Evolutionary conservation across 2,113 vertebrate species (phyloP).

Genomic region (Calidris pugnax): DNA sequence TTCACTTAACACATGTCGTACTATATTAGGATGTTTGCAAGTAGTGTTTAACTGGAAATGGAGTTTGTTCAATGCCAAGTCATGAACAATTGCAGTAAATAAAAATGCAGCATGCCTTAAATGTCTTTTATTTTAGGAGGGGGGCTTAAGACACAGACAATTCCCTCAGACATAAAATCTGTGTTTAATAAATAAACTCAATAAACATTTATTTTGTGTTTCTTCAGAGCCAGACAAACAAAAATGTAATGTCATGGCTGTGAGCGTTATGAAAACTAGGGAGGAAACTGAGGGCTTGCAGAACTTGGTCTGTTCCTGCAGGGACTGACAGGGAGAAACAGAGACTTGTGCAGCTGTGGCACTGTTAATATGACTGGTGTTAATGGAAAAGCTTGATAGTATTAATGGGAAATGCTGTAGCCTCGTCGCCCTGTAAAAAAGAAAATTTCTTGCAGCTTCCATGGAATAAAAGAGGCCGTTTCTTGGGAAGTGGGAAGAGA

Average conservation of each 20-base stretch:
- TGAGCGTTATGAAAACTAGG: not conserved
- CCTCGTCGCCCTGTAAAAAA: not conserved
- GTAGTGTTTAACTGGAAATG: conserved; percentile 32
- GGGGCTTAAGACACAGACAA: not conserved
- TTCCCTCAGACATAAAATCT: not conserved
- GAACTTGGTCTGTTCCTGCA: not conserved
- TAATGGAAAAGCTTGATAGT: not conserved
- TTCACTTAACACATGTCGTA: not conserved
- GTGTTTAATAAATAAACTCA: conserved; percentile 1
- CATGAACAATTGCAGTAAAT: conserved; percentile 19
- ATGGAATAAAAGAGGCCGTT: not conserved
- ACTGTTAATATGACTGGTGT: not conserved
- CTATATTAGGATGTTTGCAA: conserved; percentile 2
- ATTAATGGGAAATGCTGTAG: not conserved
- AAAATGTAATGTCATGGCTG: not conserved
- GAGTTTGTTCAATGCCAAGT: conserved; percentile 12
- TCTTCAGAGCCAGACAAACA: not conserved
- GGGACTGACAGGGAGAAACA: not conserved
- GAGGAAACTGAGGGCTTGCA: not conserved
- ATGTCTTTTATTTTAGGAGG: not conserved
- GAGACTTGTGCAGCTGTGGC: not conserved
- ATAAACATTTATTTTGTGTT: not conserved
- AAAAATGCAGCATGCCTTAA: not conserved
- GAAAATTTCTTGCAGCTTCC: not conserved
- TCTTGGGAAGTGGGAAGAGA: not conserved